Percentiles rank a stretch among this genome's conserved stretches.
These are phyloP conservation scores for Cydia strobilella DNA, from an alignment of 1,140 invertebrate genomes.

Conservation along the genomic window DNA sequence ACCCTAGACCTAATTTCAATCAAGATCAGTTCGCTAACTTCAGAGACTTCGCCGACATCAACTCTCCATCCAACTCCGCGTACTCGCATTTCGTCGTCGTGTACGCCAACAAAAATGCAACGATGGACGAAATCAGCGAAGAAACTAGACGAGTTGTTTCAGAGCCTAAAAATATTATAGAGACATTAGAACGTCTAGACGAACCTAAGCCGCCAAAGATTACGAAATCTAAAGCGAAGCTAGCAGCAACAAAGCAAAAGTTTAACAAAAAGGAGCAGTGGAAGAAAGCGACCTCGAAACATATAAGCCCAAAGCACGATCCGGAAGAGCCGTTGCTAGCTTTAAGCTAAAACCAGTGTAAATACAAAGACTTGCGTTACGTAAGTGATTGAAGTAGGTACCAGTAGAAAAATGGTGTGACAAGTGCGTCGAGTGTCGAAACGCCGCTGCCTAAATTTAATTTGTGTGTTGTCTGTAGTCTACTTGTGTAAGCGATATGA, in stretches of 20 bases:
- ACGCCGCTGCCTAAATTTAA: slow-evolving; percentile 69
- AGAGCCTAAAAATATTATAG: slow-evolving; percentile 90
- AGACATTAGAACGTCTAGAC: slow-evolving; percentile 87
- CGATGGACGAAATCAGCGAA: slow-evolving; percentile 74
- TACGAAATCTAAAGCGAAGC: slow-evolving; percentile 82
- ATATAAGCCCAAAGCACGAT: slow-evolving; percentile 66
- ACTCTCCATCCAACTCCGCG: slow-evolving; percentile 88
- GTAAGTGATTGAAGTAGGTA: slow-evolving; percentile 62
- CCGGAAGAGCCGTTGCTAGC: slow-evolving; percentile 74
- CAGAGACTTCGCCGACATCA: slow-evolving; percentile 93
- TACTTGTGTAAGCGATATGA: slow-evolving; percentile 50
- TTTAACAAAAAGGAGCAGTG: slow-evolving; percentile 71
- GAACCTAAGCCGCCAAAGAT: slow-evolving; percentile 82
- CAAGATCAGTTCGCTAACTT: slow-evolving; percentile 92
- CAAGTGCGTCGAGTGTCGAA: slow-evolving; percentile 53
- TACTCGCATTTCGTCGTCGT: slow-evolving; percentile 91
- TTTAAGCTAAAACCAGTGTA: slow-evolving; percentile 73
- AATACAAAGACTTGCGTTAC: slow-evolving; percentile 68
- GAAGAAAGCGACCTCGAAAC: slow-evolving; percentile 70
- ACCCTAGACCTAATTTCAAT: slow-evolving; percentile 82
- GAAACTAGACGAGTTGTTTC: slow-evolving; percentile 72
- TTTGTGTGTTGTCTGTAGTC: slow-evolving; percentile 47
- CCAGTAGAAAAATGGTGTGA: slow-evolving; percentile 54
- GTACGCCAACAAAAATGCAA: slow-evolving; percentile 87
- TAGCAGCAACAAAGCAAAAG: slow-evolving; percentile 73